Evolutionary conservation across 2,888 invertebrate genomes (phyloP), one percentile per base, ranked within the genome.

Genomic region (Sipunculus nudus): DNA sequence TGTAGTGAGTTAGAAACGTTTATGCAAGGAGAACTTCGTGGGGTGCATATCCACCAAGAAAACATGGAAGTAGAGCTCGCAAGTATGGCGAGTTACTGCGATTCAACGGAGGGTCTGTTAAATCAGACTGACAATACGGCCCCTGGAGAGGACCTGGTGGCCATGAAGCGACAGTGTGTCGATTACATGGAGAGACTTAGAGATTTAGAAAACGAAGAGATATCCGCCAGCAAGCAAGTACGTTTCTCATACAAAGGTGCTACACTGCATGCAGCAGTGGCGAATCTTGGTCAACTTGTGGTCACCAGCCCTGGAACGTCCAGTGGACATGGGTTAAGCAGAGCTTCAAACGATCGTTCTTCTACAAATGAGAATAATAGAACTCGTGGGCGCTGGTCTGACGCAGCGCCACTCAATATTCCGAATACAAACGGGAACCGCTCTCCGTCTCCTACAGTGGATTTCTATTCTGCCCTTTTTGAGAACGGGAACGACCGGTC

Each of bases 31-130:
- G 98, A 98, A 86, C 87, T 93, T 76, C 89, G 93, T 31, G 71
- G 92, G 76, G 87, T 96, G 64, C 91, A 91, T 58, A 89, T 92
- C 70, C 88, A 96, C 53, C 94, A 95, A 85, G 94, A 94, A 84
- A 96, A 94, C 85, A 87, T 98, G 75, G 96, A 96, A 83, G 89
- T 92, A 82, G 98, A 99, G 86, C 91, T 96, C 80, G 89, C 91
- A 72, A 98, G 97, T 85, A 94, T 98, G 77, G 89, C 91, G 79
- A 95, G 96, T 82, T 98, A 97, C 85, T 96, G 96, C 86, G 96
- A 97, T 84, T 76, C 78, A 3, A 75, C 77, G 0, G 68, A 68
- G 41, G 31, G 52, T 16, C 19, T 58, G 29, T 46, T 65, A 6
- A 50, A 58, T 23, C 39, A 25, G 43, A 10, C 56, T 10, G 57